Conservation (phyloP, 1,140 invertebrate genomes). For the Schmidtea mediterranea region DNA sequence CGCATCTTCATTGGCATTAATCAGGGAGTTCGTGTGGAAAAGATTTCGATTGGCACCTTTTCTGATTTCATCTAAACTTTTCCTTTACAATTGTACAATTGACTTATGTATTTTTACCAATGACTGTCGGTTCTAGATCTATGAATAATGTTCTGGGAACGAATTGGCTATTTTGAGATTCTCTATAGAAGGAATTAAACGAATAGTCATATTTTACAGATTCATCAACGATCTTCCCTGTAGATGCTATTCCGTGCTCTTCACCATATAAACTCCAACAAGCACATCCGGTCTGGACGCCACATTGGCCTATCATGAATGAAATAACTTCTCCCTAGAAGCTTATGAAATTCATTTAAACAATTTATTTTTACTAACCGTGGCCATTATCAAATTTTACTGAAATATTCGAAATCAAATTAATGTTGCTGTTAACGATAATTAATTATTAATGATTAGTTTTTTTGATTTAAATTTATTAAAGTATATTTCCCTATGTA, state of each 20-base stretch:
- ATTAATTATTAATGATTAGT: too few species aligned
- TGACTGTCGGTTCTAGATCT: conserved; percentile 20
- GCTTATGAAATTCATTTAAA: too few species aligned
- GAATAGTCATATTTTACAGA: neutral
- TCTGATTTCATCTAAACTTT: conserved; percentile 10
- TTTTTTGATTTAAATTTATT: too few species aligned
- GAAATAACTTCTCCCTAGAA: neutral
- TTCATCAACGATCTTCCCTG: neutral
- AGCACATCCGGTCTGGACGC: neutral
- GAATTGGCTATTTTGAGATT: conserved; percentile 12
- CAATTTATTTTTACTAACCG: too few species aligned
- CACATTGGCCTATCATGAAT: neutral
- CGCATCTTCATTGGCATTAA: conserved; percentile 18
- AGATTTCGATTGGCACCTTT: conserved; percentile 13
- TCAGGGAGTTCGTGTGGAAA: conserved; percentile 22
- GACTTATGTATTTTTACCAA: too few species aligned
- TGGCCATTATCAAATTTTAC: too few species aligned
- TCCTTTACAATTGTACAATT: too few species aligned
- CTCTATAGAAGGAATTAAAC: neutral
- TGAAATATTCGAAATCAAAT: too few species aligned
- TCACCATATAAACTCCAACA: neutral
- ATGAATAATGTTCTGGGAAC: conserved; percentile 20
- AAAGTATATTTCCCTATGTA: too few species aligned
- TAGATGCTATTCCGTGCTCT: neutral
- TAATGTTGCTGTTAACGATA: too few species aligned